These are phyloP conservation scores for Ochlodes sylvanus DNA, from an alignment of 2,888 invertebrate species.

Conservation along the genomic window DNA sequence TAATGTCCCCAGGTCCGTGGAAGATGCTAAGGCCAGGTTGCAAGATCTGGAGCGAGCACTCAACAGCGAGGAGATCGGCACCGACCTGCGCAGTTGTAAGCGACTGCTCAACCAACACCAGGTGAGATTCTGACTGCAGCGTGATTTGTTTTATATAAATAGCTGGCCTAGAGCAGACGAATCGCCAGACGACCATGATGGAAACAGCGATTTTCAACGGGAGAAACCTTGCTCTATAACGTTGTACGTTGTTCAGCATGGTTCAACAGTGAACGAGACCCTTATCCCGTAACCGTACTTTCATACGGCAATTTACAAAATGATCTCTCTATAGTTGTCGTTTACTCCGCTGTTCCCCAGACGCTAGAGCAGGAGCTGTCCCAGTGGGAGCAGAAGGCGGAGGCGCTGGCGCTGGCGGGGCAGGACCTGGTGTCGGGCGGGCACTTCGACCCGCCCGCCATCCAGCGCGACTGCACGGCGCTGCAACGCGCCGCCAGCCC, in stretches of 20 bases:
- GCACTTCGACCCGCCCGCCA: constrained; percentile 96
- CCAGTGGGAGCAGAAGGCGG: constrained; percentile 93
- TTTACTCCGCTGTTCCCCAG: constrained; percentile 56
- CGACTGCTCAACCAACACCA: constrained; percentile 96
- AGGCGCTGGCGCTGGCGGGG: constrained; percentile 91
- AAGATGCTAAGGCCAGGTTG: constrained; percentile 94
- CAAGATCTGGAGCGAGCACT: constrained; percentile 93
- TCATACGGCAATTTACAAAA: no score
- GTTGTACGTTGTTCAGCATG: no score
- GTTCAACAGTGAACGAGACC: no score
- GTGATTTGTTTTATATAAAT: no score
- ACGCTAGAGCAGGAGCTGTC: constrained; percentile 93
- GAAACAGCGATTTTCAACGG: no score
- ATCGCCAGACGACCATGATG: no score
- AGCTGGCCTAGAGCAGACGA: no score
- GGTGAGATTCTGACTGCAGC: constrained; percentile 63
- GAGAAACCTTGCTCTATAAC: no score
- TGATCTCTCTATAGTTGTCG: no score
- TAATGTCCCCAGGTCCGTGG: constrained; percentile 87
- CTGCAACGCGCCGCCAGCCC: constrained; percentile 89
- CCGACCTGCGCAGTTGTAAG: constrained; percentile 96
- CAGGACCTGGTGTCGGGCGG: constrained; percentile 96
- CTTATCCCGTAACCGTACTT: no score
- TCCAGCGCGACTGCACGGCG: constrained; percentile 90
- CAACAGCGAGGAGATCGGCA: constrained; percentile 92